Evolutionary conservation across 2,113 vertebrate genomes (phyloP).

Genomic region (Scomber colias): DNA sequence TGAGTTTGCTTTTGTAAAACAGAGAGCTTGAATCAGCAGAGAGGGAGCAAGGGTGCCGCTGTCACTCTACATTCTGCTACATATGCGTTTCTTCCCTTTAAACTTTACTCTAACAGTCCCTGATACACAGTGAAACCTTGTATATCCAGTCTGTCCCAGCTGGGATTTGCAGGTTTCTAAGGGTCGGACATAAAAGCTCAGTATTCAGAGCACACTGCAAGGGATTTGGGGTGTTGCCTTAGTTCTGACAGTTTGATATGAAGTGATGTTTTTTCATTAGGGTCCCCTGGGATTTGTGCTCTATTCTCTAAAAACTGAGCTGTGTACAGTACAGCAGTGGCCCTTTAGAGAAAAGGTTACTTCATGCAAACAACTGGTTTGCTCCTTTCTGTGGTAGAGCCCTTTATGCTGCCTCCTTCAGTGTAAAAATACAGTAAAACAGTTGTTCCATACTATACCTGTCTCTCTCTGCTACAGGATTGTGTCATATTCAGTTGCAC

Average conservation of each 20-base stretch:
- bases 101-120: constrained; percentile 42
- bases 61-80: constrained; percentile 69
- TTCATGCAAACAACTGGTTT: constrained; percentile 37
- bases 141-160: constrained; percentile 33
- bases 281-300: constrained; percentile 43
- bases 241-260: constrained; percentile 61
- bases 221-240: constrained; percentile 40
- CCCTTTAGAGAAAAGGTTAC: constrained; percentile 14
- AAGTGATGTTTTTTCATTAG: constrained; percentile 59
- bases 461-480: constrained; percentile 2
- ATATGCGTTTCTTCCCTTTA: constrained; percentile 57
- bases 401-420: not conserved
- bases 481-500: not conserved
- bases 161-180: constrained; percentile 45
- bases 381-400: constrained; percentile 1
- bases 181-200: constrained; percentile 20
- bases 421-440: not conserved
- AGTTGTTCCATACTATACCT: not conserved
- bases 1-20: constrained; percentile 78
- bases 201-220: constrained; percentile 36
- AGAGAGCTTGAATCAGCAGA: constrained; percentile 59
- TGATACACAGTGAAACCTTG: constrained; percentile 60
- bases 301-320: constrained; percentile 46
- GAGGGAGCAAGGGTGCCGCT: constrained; percentile 46
- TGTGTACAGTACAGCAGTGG: constrained; percentile 4